Conservation (phyloP, 2,888 invertebrate species). For the Pinctada fucata region DNA sequence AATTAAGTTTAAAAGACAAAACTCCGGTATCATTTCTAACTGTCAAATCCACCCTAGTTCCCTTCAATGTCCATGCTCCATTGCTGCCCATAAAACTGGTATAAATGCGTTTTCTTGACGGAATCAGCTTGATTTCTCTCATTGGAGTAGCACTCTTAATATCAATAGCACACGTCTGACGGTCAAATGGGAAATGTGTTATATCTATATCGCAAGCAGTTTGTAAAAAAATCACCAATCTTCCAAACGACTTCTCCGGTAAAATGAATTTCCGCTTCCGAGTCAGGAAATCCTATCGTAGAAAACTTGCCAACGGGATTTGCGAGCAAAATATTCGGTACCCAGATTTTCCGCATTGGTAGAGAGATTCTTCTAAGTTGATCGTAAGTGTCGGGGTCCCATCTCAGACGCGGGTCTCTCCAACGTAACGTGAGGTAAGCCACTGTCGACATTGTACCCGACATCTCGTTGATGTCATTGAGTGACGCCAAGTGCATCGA, state of each 20-base stretch:
- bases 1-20: constrained; percentile 20
- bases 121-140: constrained; percentile 21
- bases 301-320: constrained; percentile 19
- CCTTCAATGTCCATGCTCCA: constrained; percentile 37
- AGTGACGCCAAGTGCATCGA: constrained; percentile 5
- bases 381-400: constrained; percentile 14
- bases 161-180: constrained; percentile 27
- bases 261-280: constrained; percentile 11
- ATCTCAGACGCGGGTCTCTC: constrained; percentile 25
- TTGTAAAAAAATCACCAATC: constrained; percentile 24
- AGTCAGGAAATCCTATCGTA: constrained; percentile 15
- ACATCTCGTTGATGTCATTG: constrained; percentile 21
- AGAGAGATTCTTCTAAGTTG: constrained; percentile 20
- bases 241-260: constrained; percentile 29
- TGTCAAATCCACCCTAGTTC: constrained; percentile 7
- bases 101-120: neutral
- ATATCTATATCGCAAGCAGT: constrained; percentile 42
- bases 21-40: neutral
- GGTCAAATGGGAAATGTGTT: constrained; percentile 43
- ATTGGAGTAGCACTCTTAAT: neutral
- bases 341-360: constrained; percentile 35
- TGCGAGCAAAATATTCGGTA: constrained; percentile 32
- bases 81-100: constrained; percentile 21
- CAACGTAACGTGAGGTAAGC: constrained; percentile 10
- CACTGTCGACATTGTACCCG: constrained; percentile 16